Percentiles rank a stretch among this genome's conserved stretches.
These are phyloP conservation scores for Varecia variegata DNA, from an alignment of 2,797 vertebrate species.

Conservation along the genomic window DNA sequence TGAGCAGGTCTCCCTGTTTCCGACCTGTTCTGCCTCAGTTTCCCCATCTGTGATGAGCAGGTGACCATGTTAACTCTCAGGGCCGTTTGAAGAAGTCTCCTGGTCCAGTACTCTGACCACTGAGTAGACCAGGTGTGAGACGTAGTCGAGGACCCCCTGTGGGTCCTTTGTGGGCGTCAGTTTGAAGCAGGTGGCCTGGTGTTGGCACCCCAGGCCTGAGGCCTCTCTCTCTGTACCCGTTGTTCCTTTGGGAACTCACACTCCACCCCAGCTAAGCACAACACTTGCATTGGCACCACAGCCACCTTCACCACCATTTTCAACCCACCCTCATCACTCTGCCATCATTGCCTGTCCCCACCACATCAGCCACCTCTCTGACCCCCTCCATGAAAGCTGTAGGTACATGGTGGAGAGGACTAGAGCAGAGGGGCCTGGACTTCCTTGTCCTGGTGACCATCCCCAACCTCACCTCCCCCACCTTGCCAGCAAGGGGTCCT, in stretches of 20 bases:
- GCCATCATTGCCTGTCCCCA: neutral
- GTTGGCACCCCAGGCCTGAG: neutral
- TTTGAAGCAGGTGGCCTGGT: neutral
- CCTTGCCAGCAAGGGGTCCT: neutral
- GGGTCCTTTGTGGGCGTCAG: neutral
- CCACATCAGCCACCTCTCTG: neutral
- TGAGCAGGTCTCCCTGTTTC: neutral
- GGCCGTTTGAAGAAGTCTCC: constrained; percentile 36
- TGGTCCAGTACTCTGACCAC: neutral
- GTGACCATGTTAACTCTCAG: constrained; percentile 65
- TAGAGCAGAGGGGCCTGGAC: neutral
- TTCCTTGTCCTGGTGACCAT: neutral
- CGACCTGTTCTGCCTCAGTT: constrained; percentile 42
- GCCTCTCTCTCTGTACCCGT: neutral
- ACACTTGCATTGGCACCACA: neutral
- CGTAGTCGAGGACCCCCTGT: neutral
- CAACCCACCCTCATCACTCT: neutral
- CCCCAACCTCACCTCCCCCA: neutral
- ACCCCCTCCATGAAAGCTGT: neutral
- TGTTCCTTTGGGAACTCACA: neutral
- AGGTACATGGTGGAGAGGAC: neutral
- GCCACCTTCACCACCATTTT: neutral
- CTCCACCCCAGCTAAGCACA: constrained; percentile 53
- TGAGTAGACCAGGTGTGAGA: neutral
- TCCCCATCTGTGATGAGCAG: constrained; percentile 36